Conservation (phyloP, 2,888 invertebrate species). For the Heliconius ismenius region DNA sequence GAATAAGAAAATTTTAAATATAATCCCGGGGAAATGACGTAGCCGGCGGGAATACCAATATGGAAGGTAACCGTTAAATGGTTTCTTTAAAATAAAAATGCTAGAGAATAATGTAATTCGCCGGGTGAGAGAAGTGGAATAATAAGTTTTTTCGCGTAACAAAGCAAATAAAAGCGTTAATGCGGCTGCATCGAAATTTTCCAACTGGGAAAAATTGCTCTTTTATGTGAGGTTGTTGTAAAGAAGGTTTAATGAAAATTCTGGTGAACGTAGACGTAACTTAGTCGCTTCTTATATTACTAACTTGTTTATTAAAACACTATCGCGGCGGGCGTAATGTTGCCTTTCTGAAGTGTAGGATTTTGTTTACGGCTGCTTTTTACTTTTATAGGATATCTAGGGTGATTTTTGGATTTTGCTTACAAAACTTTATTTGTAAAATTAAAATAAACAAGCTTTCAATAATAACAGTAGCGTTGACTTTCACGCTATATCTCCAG, state of each 20-base stretch:
- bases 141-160: slow-evolving; percentile 76
- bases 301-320: slow-evolving; percentile 41
- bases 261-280: slow-evolving; percentile 49
- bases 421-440: background rate
- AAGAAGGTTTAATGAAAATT: slow-evolving; percentile 78
- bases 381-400: background rate
- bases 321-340: slow-evolving; percentile 28
- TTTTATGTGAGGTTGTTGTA: slow-evolving; percentile 72
- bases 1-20: slow-evolving; percentile 36
- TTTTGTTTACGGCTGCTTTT: slow-evolving; percentile 15
- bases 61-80: slow-evolving; percentile 49
- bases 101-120: slow-evolving; percentile 73
- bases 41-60: slow-evolving; percentile 40
- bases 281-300: slow-evolving; percentile 40
- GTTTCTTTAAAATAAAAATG: slow-evolving; percentile 64
- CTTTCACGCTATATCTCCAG: too few species aligned
- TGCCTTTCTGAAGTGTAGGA: slow-evolving; percentile 16
- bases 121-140: slow-evolving; percentile 72
- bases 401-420: background rate
- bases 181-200: slow-evolving; percentile 79
- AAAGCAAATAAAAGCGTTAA: slow-evolving; percentile 77
- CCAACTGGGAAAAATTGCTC: slow-evolving; percentile 75
- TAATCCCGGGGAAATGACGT: slow-evolving; percentile 34
- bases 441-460: background rate
- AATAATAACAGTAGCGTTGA: too few species aligned